These are phyloP conservation scores for Trichacis sp. DNA, from an alignment of 2,888 invertebrate genomes.

Conservation along the genomic window DNA sequence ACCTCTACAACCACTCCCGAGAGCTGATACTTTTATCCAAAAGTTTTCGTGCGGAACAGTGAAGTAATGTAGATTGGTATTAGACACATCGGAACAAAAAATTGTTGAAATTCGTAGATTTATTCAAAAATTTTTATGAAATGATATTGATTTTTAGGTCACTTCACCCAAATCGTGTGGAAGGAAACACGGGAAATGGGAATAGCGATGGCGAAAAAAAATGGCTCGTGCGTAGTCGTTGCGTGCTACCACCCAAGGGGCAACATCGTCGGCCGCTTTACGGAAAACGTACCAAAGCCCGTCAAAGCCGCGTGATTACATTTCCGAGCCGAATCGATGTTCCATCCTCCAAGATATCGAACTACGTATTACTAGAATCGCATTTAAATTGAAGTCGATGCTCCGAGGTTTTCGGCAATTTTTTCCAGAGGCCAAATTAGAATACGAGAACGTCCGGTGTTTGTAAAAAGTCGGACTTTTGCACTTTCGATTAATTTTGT, in stretches of 20 bases:
- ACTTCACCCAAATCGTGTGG: conserved; percentile 84
- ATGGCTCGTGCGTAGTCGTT: conserved; percentile 73
- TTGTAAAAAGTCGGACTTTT: no score
- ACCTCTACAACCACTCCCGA: no score
- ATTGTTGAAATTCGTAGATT: no score
- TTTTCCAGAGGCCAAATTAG: conserved; percentile 2
- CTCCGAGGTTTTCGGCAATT: neutral
- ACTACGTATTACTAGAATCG: no score
- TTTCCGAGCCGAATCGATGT: neutral
- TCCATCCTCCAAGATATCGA: no score
- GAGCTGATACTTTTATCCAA: no score
- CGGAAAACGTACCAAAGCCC: conserved; percentile 66
- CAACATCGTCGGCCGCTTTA: conserved; percentile 72
- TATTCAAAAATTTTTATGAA: no score
- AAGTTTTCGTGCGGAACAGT: no score
- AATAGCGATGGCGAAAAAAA: conserved; percentile 77
- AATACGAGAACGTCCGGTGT: neutral
- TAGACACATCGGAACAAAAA: no score
- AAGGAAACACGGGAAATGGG: conserved; percentile 80
- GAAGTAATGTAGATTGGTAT: no score
- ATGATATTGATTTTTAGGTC: conserved; percentile 69
- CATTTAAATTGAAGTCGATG: no score
- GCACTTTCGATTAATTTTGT: no score
- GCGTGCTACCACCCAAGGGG: conserved; percentile 73
- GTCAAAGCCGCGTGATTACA: conserved; percentile 44